Conservation (phyloP, 2,888 invertebrate genomes). For the Diachrysia chrysitis region DNA sequence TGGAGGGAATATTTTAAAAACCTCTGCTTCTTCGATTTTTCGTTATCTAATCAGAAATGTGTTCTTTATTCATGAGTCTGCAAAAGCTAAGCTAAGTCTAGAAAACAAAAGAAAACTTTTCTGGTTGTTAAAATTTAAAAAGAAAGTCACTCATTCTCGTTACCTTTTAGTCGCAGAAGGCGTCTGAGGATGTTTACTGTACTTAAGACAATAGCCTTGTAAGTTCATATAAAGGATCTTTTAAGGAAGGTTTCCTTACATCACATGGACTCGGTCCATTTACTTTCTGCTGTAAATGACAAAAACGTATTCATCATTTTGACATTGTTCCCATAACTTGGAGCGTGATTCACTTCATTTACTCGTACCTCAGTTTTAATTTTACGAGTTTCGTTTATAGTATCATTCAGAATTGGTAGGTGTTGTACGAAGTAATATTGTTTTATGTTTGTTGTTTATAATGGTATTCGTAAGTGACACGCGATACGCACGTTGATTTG, state of each 20-base stretch:
- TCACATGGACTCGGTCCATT: background rate
- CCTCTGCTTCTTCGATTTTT: background rate
- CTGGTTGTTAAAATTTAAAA: conserved; percentile 4
- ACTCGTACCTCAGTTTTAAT: conserved; percentile 44
- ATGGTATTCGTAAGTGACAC: conserved; percentile 43
- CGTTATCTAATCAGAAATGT: conserved; percentile 1
- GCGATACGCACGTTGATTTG: conserved; percentile 24
- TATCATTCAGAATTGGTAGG: conserved; percentile 40
- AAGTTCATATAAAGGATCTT: background rate
- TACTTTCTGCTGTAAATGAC: background rate
- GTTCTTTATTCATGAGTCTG: background rate
- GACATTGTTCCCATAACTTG: conserved; percentile 21
- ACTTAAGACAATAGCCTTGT: background rate
- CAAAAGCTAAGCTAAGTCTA: background rate
- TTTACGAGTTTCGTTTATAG: conserved; percentile 42
- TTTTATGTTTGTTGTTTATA: conserved; percentile 49
- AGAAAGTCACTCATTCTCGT: conserved; percentile 4
- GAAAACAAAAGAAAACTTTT: background rate
- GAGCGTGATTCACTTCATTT: conserved; percentile 50
- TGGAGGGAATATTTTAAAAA: background rate
- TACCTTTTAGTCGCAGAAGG: conserved; percentile 1
- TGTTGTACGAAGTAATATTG: conserved; percentile 36
- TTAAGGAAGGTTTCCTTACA: background rate
- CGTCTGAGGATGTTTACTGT: background rate
- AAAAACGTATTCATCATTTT: conserved; percentile 2